phyloP scores from a whole-genome alignment of 2,888 invertebrate genomes.

The Brachylomia viminalis region DNA sequence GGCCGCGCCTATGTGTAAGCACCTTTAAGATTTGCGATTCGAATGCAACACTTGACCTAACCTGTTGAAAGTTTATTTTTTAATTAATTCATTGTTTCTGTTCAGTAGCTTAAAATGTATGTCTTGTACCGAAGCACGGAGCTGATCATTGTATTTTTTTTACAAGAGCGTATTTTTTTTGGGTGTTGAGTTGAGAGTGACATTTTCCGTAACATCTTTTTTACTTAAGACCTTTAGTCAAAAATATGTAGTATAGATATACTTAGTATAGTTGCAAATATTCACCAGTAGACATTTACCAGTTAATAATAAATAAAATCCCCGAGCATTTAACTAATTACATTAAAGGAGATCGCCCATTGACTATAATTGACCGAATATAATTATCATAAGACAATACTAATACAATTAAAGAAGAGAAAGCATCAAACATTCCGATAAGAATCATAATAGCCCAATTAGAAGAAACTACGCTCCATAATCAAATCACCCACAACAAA shows the following conservation, averaged over 20 bases:
- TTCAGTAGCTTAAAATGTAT: conserved; percentile 50
- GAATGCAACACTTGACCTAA: conserved; percentile 69
- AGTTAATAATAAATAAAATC: background rate
- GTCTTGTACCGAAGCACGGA: background rate
- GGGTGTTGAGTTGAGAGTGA: background rate
- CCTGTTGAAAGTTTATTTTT: conserved; percentile 42
- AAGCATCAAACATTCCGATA: conserved; percentile 6
- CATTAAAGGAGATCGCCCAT: background rate
- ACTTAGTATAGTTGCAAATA: background rate
- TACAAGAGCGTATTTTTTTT: background rate
- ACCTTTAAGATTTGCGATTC: conserved; percentile 61
- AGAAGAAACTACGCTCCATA: conserved; percentile 29
- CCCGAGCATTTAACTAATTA: background rate
- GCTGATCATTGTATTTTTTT: background rate
- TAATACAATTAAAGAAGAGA: background rate
- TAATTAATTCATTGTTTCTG: conserved; percentile 53
- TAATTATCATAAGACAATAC: conserved; percentile 11
- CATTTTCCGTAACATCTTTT: background rate
- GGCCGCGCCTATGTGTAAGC: conserved; percentile 65
- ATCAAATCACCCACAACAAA: conserved; percentile 35
- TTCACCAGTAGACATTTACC: background rate
- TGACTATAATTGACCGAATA: conserved; percentile 14
- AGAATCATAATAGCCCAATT: conserved; percentile 38
- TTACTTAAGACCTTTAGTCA: no score
- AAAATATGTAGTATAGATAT: no score